A percentile compares a stretch with the other conserved stretches of the same genome.
Conservation (phyloP, 2,797 vertebrate species). For the Otus scops region DNA sequence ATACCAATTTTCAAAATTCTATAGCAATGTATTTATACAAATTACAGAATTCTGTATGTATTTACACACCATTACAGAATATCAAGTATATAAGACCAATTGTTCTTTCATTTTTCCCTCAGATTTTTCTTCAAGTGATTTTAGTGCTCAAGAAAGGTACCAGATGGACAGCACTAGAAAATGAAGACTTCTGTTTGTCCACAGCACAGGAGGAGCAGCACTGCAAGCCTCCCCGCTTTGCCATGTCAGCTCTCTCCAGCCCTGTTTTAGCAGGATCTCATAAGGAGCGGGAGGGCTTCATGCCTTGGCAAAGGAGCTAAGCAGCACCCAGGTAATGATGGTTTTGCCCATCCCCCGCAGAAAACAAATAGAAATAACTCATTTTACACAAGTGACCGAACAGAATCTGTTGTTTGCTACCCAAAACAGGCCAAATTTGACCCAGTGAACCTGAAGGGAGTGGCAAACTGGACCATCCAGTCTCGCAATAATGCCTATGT, state of each 20-base stretch:
- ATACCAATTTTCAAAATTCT: constrained; percentile 76
- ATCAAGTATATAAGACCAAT: constrained; percentile 55
- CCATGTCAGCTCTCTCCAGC: not conserved
- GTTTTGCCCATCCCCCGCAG: not conserved
- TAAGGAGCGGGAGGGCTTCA: constrained; percentile 2
- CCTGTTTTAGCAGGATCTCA: constrained; percentile 4
- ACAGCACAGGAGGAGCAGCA: constrained; percentile 8
- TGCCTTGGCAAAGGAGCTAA: not conserved
- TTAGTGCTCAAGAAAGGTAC: constrained; percentile 42
- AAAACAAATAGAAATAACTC: constrained; percentile 36
- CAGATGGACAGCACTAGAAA: constrained; percentile 46
- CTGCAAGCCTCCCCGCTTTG: not conserved
- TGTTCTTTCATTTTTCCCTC: not conserved
- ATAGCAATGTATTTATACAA: constrained; percentile 76
- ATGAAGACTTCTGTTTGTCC: constrained; percentile 25
- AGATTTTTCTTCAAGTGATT: constrained; percentile 6
- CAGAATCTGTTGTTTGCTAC: constrained; percentile 15
- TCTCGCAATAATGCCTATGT: constrained; percentile 42
- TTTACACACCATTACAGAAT: constrained; percentile 76
- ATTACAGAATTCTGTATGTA: constrained; percentile 73
- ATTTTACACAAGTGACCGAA: constrained; percentile 4
- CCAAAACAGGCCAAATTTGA: constrained; percentile 12
- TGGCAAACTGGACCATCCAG: constrained; percentile 24
- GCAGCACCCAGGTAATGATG: not conserved
- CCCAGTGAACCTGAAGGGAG: constrained; percentile 5